Conservation (phyloP, 2,797 vertebrate species). For the Todus mexicanus region DNA sequence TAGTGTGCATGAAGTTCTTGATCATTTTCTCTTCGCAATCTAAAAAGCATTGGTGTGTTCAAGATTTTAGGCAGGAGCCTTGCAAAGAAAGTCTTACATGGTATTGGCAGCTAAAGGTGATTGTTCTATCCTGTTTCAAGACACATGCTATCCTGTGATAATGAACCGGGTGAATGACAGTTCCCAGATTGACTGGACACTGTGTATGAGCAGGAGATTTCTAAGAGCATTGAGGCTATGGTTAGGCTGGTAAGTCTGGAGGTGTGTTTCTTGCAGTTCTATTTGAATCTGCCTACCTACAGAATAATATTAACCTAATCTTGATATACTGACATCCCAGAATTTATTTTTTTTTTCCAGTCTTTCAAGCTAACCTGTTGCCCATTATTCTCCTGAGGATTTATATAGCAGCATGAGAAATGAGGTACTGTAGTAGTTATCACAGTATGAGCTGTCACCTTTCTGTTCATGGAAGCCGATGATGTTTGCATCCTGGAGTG, state of each 20-base stretch:
- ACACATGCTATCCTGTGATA: not conserved
- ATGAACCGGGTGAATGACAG: not conserved
- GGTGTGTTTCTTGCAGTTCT: not conserved
- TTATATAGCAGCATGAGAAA: not conserved
- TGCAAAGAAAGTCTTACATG: not conserved
- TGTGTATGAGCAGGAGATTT: not conserved
- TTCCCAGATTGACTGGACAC: not conserved
- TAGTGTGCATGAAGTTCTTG: not conserved
- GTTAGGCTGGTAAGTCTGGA: not conserved
- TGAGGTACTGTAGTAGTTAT: not conserved
- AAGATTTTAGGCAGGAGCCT: not conserved
- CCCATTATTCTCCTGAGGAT: not conserved
- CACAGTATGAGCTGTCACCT: slow-evolving; percentile 19
- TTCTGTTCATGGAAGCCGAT: not conserved
- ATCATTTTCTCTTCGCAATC: not conserved
- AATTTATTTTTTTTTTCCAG: not conserved
- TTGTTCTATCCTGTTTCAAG: not conserved
- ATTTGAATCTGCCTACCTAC: not conserved
- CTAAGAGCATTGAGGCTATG: not conserved
- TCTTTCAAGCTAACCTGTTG: not conserved
- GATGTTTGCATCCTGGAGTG: slow-evolving; percentile 14
- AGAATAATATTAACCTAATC: not conserved
- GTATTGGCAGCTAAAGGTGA: not conserved
- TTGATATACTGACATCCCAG: not conserved
- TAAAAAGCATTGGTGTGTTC: not conserved